Percentiles rank a stretch among this genome's conserved stretches.
phyloP scores from a whole-genome alignment of 92 coral and sea anemone species.

The Epizoanthus scotinus region DNA sequence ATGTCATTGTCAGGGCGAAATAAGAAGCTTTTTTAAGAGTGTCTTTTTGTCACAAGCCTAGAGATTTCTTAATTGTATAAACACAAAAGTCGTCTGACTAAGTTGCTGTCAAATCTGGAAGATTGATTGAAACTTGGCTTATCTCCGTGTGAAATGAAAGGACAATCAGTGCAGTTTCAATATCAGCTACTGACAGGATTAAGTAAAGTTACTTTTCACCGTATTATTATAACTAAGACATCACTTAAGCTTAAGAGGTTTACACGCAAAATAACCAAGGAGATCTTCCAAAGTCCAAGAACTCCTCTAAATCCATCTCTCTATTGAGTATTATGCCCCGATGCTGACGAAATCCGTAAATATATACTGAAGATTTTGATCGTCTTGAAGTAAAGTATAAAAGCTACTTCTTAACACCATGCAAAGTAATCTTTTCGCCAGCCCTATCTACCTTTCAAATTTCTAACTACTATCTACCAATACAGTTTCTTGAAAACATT shows the following conservation, averaged over 20 bases:
- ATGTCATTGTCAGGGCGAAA: not conserved
- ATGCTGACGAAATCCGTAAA: no score
- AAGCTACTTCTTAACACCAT: not conserved
- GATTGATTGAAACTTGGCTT: not conserved
- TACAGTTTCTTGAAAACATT: not conserved
- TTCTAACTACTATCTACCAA: not conserved
- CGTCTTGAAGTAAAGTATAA: no score
- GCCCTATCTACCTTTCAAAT: not conserved
- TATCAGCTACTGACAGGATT: slow-evolving; percentile 3
- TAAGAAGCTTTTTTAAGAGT: not conserved
- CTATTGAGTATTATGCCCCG: no score
- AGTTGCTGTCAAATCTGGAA: not conserved
- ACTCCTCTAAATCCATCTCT: not conserved
- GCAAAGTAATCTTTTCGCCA: not conserved
- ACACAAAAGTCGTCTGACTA: not conserved
- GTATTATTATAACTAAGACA: not conserved
- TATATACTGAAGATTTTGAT: no score
- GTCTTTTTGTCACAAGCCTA: not conserved
- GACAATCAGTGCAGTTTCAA: slow-evolving; percentile 4
- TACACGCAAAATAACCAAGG: not conserved
- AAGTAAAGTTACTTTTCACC: slow-evolving; percentile 1
- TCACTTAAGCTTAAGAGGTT: slow-evolving; percentile 1
- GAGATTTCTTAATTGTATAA: not conserved
- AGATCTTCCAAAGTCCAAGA: not conserved
- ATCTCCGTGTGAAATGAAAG: not conserved